Percentiles rank a stretch among this genome's conserved stretches.
Conservation (phyloP, 2,888 invertebrate species). For the Dryobotodes eremita region DNA sequence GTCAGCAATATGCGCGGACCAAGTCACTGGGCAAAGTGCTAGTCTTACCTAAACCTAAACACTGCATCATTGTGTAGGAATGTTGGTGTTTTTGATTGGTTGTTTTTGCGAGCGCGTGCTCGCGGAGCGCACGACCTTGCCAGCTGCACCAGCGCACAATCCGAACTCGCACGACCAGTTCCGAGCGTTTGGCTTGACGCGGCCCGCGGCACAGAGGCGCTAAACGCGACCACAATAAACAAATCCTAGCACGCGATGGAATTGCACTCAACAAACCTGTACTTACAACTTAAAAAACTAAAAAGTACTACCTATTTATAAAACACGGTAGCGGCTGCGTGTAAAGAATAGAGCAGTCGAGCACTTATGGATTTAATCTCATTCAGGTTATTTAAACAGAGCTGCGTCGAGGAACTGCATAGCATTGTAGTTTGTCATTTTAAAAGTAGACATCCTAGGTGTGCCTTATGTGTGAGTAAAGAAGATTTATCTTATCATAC, state of each 20-base stretch:
- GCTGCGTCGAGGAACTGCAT: slow-evolving; percentile 26
- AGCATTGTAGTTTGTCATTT: slow-evolving; percentile 36
- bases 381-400: slow-evolving; percentile 48
- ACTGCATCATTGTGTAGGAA: slow-evolving; percentile 79
- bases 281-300: slow-evolving; percentile 50
- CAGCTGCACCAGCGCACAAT: slow-evolving; percentile 80
- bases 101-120: slow-evolving; percentile 84
- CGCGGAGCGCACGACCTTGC: slow-evolving; percentile 85
- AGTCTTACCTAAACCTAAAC: slow-evolving; percentile 74
- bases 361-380: slow-evolving; percentile 34
- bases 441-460: slow-evolving; percentile 31
- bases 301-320: slow-evolving; percentile 42
- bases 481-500: slow-evolving; percentile 45
- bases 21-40: neutral
- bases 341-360: slow-evolving; percentile 47
- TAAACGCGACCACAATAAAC: slow-evolving; percentile 78
- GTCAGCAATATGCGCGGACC: neutral
- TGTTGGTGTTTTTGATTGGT: slow-evolving; percentile 79
- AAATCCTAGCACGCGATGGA: slow-evolving; percentile 85
- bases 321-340: slow-evolving; percentile 35
- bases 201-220: slow-evolving; percentile 56
- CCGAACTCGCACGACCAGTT: slow-evolving; percentile 86
- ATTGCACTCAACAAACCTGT: slow-evolving; percentile 75
- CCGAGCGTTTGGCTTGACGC: slow-evolving; percentile 65
- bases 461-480: slow-evolving; percentile 14